These are phyloP conservation scores for Thermophis baileyi DNA, from an alignment of 2,113 vertebrate species.

Conservation along the genomic window DNA sequence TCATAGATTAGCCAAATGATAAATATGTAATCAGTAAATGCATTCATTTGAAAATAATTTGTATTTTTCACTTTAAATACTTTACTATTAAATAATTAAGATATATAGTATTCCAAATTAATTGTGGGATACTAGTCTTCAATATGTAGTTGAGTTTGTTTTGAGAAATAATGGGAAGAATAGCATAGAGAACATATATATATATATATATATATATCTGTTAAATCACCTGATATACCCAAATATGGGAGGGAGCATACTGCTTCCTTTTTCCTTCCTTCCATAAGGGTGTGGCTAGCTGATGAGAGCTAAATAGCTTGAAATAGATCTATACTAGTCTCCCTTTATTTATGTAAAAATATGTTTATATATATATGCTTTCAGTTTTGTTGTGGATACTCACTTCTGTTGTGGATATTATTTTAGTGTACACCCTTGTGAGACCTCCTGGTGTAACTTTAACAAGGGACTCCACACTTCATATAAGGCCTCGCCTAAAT, in stretches of 20 bases:
- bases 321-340: too few relatives aligned
- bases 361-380: neutral
- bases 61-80: neutral
- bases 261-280: too few relatives aligned
- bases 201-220: too few relatives aligned
- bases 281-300: too few relatives aligned
- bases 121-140: neutral
- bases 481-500: neutral
- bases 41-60: neutral
- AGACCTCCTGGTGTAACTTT: neutral
- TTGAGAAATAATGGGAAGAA: neutral
- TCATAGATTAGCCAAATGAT: neutral
- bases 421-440: neutral
- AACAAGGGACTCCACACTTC: neutral
- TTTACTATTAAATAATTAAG: neutral
- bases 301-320: too few relatives aligned
- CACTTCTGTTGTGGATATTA: neutral
- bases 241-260: too few relatives aligned
- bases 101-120: neutral
- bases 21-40: neutral
- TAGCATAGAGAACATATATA: neutral
- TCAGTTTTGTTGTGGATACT: neutral
- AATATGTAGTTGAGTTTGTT: neutral
- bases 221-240: too few relatives aligned
- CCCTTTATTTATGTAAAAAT: too few relatives aligned